Evolutionary conservation across 1,140 invertebrate genomes (phyloP), one percentile per base, ranked within the genome.

Genomic region (Cyrtorhinus lividipennis): DNA sequence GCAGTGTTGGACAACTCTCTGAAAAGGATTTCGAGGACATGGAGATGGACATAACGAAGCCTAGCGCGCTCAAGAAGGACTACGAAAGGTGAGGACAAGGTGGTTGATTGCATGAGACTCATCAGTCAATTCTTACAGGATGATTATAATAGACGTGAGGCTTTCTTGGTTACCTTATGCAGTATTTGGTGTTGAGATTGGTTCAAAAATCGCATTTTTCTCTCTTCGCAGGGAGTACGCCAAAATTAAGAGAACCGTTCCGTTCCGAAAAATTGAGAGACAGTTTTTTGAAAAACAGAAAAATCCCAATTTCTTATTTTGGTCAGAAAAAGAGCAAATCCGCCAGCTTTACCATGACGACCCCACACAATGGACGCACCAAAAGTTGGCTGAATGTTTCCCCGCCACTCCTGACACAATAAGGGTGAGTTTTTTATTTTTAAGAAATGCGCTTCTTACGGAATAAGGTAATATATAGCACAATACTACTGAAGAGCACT

Each of bases 321-420:
- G 83, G 78, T 79, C 81, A 65, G 90, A 92, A 70, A 91, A 88
- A 70, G 80, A 90, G 72, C 82, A 90, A 73, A 90, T 93, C 59
- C 74, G 81, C 38, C 79, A 81, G 65, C 74, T 93, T 1, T 78
- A 87, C 68, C 65, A 74, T 18, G 74, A 74, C 13, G 75, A 88
- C 73, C 81, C 87, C 10, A 73, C 82, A 24, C 80, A 83, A 68
- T 92, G 88, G 88, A 84, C 80, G 1, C 68, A 80, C 2, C 81
- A 87, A 62, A 81, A 72, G 66, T 73, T 93, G 20, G 79, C 86
- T 3, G 81, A 89, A 69, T 83, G 85, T 71, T 93, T 92, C 78
- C 89, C 89, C 46, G 80, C 84, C 15, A 79, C 83, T 27, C 78
- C 80, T 2, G 77, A 78, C 13, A 73, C 76, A 24, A 80, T 82